These are phyloP conservation scores for Drosophila kuntzei DNA, from an alignment of 2,888 invertebrate species.

Conservation along the genomic window DNA sequence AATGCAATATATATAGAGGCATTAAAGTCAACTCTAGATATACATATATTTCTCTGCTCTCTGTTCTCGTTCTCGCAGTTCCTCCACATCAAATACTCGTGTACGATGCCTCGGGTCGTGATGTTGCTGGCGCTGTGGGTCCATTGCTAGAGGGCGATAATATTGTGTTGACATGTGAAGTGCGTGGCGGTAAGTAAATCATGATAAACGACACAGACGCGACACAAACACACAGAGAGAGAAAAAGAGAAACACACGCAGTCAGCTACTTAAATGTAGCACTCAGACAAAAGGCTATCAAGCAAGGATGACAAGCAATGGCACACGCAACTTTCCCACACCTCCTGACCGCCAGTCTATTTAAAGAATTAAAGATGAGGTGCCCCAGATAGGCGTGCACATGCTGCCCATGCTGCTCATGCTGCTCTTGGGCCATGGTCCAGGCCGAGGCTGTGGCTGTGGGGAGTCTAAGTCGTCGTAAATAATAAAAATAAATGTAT, in stretches of 20 bases:
- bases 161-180: conserved; percentile 93
- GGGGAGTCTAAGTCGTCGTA: conserved; percentile 76
- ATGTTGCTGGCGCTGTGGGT: conserved; percentile 92
- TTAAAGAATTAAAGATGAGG: conserved; percentile 81
- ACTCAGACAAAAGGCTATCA: conserved; percentile 81
- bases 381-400: conserved; percentile 64
- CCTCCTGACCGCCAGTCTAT: conserved; percentile 64
- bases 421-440: conserved; percentile 15
- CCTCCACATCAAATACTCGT: conserved; percentile 94
- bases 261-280: conserved; percentile 77
- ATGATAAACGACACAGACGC: conserved; percentile 76
- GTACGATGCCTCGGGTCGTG: conserved; percentile 93
- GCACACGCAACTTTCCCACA: conserved; percentile 53
- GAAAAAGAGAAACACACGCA: conserved; percentile 32
- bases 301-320: conserved; percentile 62
- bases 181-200: conserved; percentile 92
- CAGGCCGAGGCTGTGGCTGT: conserved; percentile 14
- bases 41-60: conserved; percentile 14
- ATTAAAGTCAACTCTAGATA: conserved; percentile 57
- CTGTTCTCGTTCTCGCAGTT: conserved; percentile 87
- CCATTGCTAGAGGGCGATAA: conserved; percentile 93
- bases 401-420: conserved; percentile 18
- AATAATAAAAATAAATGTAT: conserved; percentile 82
- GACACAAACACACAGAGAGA: conserved; percentile 26
- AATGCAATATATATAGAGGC: conserved; percentile 52